Percentiles rank a stretch among this genome's conserved stretches.
These are phyloP conservation scores for Hestina assimilis DNA, from an alignment of 1,140 invertebrate genomes.

Conservation along the genomic window DNA sequence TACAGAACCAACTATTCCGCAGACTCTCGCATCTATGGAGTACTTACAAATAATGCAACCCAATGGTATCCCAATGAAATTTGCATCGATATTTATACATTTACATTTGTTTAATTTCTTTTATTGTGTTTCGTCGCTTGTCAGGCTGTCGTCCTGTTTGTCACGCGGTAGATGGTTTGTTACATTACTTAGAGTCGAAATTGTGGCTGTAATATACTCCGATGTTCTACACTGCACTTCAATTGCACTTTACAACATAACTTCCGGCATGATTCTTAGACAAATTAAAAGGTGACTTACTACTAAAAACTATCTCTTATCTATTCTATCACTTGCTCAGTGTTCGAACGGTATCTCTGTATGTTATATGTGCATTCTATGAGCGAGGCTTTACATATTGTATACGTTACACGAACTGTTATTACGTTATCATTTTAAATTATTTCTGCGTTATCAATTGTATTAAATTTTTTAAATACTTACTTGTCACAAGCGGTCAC, in stretches of 20 bases:
- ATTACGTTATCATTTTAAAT: slow-evolving; percentile 36
- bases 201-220: slow-evolving; percentile 73
- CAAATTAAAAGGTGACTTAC: slow-evolving; percentile 79
- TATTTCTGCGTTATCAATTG: slow-evolving; percentile 40
- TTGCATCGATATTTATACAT: slow-evolving; percentile 54
- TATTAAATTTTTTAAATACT: slow-evolving; percentile 29
- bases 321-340: slow-evolving; percentile 55
- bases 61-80: slow-evolving; percentile 69
- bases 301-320: slow-evolving; percentile 79
- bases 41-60: slow-evolving; percentile 76
- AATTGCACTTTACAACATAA: slow-evolving; percentile 50
- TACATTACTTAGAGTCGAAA: slow-evolving; percentile 57
- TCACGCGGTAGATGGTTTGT: slow-evolving; percentile 51
- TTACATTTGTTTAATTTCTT: slow-evolving; percentile 42
- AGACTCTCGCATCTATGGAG: slow-evolving; percentile 74
- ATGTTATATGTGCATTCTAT: slow-evolving; percentile 61
- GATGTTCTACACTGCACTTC: slow-evolving; percentile 56
- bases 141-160: slow-evolving; percentile 38
- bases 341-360: slow-evolving; percentile 45
- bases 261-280: slow-evolving; percentile 63
- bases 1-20: slow-evolving; percentile 75
- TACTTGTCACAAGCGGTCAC: slow-evolving; percentile 52
- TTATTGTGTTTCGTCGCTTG: slow-evolving; percentile 47
- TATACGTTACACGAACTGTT: slow-evolving; percentile 42
- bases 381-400: slow-evolving; percentile 61